phyloP scores from a whole-genome alignment of 2,888 invertebrate genomes.

The Meiosimyza decipiens region DNA sequence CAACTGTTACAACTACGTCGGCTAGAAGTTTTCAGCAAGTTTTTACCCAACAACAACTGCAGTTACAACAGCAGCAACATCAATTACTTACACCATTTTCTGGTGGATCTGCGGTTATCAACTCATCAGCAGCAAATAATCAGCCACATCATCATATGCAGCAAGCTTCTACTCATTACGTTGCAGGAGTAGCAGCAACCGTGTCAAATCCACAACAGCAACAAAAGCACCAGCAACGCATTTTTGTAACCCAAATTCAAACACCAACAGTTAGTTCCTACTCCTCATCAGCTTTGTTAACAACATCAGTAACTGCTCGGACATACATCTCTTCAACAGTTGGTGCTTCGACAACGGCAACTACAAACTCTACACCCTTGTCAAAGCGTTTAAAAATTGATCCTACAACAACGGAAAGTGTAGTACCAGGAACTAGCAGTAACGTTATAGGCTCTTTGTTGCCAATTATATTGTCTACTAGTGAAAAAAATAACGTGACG shows the following conservation, averaged over 20 bases:
- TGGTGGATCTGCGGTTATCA: constrained; percentile 52
- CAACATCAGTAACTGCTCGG: constrained; percentile 42
- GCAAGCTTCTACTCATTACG: constrained; percentile 48
- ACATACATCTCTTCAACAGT: neutral
- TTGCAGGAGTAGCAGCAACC: constrained; percentile 42
- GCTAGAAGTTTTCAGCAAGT: constrained; percentile 51
- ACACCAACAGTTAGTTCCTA: constrained; percentile 32
- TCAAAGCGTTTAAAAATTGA: constrained; percentile 56
- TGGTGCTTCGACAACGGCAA: constrained; percentile 52
- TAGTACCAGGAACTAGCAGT: constrained; percentile 28
- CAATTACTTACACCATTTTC: constrained; percentile 46
- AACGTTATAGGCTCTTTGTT: constrained; percentile 53
- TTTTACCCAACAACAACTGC: constrained; percentile 51
- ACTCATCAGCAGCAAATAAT: constrained; percentile 48
- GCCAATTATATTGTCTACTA: constrained; percentile 48
- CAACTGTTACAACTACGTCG: constrained; percentile 42
- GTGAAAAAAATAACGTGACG: constrained; percentile 32
- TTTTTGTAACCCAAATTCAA: constrained; percentile 43
- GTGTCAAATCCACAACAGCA: constrained; percentile 31
- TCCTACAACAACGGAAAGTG: constrained; percentile 42
- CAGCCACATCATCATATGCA: constrained; percentile 47
- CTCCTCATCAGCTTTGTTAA: constrained; percentile 40
- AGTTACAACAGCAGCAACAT: constrained; percentile 41
- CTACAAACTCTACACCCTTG: constrained; percentile 47
- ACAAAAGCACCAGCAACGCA: constrained; percentile 39